phyloP scores from a whole-genome alignment of 2,797 vertebrate genomes.

The Acipenser oxyrinchus region DNA sequence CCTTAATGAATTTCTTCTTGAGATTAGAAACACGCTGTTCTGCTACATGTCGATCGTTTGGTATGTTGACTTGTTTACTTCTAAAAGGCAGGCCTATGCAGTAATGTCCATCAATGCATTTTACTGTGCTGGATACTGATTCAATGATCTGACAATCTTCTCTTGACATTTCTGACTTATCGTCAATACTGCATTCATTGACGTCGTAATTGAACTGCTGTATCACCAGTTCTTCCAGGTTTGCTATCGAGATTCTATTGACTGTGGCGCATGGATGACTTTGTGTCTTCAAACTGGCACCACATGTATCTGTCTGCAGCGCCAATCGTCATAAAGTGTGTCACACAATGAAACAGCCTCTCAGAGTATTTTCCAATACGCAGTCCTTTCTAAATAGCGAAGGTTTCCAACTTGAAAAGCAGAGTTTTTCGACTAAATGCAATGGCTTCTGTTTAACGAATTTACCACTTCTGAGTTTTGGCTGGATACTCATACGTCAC shows the following conservation, averaged over 20 bases:
- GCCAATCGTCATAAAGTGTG: no score
- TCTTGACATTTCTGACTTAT: no score
- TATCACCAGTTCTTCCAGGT: not conserved
- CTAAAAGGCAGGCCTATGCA: conserved; percentile 5
- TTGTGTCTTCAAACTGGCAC: no score
- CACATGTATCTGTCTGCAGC: no score
- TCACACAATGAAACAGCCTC: no score
- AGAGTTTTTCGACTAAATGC: no score
- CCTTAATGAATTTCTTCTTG: conserved; percentile 8
- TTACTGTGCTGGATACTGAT: conserved; percentile 5
- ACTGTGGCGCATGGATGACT: not conserved
- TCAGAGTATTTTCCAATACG: no score
- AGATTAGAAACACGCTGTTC: conserved; percentile 3
- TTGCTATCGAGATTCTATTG: conserved; percentile 9
- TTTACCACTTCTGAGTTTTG: no score
- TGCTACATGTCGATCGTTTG: conserved; percentile 9
- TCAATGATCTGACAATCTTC: conserved; percentile 13
- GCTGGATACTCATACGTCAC: no score
- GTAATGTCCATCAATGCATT: conserved; percentile 4
- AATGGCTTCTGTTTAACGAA: no score
- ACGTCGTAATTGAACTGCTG: conserved; percentile 17
- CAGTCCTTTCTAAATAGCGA: no score
- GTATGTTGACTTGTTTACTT: not conserved
- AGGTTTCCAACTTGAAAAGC: no score
- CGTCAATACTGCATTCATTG: conserved; percentile 6